These are phyloP conservation scores for Eristalis tenax DNA, from an alignment of 2,888 invertebrate genomes.

Conservation along the genomic window DNA sequence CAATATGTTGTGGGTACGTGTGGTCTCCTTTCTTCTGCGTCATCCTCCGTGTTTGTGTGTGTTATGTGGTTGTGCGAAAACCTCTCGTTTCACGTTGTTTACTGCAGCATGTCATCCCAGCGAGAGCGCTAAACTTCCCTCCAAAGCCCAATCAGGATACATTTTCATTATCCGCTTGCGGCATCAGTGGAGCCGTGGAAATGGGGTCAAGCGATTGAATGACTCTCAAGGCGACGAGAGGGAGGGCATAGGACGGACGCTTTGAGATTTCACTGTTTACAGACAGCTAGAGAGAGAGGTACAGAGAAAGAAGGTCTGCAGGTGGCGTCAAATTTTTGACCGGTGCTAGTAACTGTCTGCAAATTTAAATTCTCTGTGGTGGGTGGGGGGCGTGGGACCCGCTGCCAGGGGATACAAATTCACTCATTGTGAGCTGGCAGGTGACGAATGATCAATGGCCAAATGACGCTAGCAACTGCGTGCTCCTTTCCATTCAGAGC, in stretches of 20 bases:
- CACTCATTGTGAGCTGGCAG: too few relatives aligned
- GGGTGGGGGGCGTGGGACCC: too few relatives aligned
- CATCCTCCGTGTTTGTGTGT: background rate
- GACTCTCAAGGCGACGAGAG: background rate
- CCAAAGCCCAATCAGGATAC: slow-evolving; percentile 38
- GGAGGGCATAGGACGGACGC: background rate
- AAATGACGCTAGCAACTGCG: too few relatives aligned
- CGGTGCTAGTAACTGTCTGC: background rate
- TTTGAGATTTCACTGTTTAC: too few relatives aligned
- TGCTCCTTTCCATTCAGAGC: too few relatives aligned
- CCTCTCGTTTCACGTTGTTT: slow-evolving; percentile 5
- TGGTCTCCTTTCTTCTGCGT: background rate
- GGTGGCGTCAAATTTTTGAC: background rate
- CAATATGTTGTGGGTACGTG: background rate
- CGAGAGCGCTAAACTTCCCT: slow-evolving; percentile 21
- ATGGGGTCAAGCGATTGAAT: background rate
- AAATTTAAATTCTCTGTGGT: background rate
- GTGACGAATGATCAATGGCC: too few relatives aligned
- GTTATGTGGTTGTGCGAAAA: background rate
- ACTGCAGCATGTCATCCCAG: slow-evolving; percentile 7
- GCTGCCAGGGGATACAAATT: too few relatives aligned
- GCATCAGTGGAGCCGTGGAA: background rate
- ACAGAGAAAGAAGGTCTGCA: too few relatives aligned
- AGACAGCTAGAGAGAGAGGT: too few relatives aligned
- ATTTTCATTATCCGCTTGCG: slow-evolving; percentile 34